Base-by-base conservation (phyloP, 1,140 invertebrate species). In the Anoplolepis gracilipes region DNA sequence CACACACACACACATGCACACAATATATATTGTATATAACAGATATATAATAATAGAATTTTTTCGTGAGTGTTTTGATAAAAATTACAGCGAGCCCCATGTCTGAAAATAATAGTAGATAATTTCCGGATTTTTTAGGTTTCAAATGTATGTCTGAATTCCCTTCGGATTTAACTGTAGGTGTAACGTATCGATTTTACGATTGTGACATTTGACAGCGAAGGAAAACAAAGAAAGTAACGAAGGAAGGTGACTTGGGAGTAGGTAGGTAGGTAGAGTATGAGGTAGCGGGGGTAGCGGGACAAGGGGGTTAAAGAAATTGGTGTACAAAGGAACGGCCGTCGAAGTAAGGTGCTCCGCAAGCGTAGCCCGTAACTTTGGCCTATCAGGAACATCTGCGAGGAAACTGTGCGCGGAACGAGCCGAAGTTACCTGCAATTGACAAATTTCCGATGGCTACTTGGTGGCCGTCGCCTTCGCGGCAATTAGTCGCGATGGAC, bases 361-460 rank as follows among this genome's bases (percentile, higher is more conserved):
- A 87, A 89, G 49, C 57, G 81, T 82, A 59, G 55, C n/a, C 64
- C 88, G 88, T 90, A 90, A 90, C 88, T 90, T 76, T 90, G 76
- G 76, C 75, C 88, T 89, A 87, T 90, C 88, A 90, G 70, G 76
- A 90, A 90, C 88, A 90, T 90, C 88, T 90, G 88, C 62, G 85
- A 87, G 81, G 89, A 77, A 79, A 85, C 75, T 69, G 82, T 69
- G 84, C 77, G 62, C n/a, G 39, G 76, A 90, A 86, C 86, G 86
- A 86, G 65, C 81, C 86, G 46, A 70, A 84, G 79, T 90, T 90
- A 85, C 84, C 87, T 90, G 89, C 89, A 90, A 90, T 88, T 90
- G 89, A 88, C 86, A 90, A 90, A 90, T 90, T 90, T 90, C 89
- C 89, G 78, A 90, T 90, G 88, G 82, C 73, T 59, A 89, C 79